Evolutionary conservation across 2,113 vertebrate genomes (phyloP), one percentile per base, ranked within the genome.

Genomic region (Festucalex cinctus): DNA sequence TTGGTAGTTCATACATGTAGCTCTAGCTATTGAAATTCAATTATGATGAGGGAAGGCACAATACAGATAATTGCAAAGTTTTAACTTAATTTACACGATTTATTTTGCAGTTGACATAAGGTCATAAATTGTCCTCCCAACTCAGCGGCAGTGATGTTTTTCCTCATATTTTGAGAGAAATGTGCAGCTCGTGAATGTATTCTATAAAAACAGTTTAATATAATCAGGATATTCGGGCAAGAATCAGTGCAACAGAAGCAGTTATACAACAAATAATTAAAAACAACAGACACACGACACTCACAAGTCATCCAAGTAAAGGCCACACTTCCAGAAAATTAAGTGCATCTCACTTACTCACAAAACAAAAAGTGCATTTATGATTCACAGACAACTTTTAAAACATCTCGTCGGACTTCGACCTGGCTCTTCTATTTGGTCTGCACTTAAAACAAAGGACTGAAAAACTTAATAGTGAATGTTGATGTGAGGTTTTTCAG

Each of bases 161-260:
- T 72, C 58, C 59, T 74, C 69, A 68, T 60, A 37, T 61, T 74
- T 66, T 80, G 54, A 83, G 73, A 86, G 80, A 84, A 82, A 88
- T 75, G 78, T 89, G 84, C 85, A 86, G 78, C 60, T 85, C 68
- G 32, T 80, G 73, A 77, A 74, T 68, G 62, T 72, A 76, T 74
- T 85, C 78, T 79, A 84, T 68, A 88, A 89, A n/a, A 87, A 88
- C 72, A 80, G 68, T 89, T 90, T 85, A 83, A 89, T 84, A 83
- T 86, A 69, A 71, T 85, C 54, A 80, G 73, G 71, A 65, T 80
- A 76, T 83, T 86, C 83, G 85, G 85, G 80, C 83, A 86, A 78
- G 78, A 82, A 84, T 90, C 88, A 90, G 90, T 91, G 90, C 90
- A 91, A 90, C 85, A 83, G 73, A 88, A 89, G 79, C 84, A 79